These are phyloP conservation scores for Eidolon helvum DNA, from an alignment of 2,113 vertebrate species.

Conservation along the genomic window DNA sequence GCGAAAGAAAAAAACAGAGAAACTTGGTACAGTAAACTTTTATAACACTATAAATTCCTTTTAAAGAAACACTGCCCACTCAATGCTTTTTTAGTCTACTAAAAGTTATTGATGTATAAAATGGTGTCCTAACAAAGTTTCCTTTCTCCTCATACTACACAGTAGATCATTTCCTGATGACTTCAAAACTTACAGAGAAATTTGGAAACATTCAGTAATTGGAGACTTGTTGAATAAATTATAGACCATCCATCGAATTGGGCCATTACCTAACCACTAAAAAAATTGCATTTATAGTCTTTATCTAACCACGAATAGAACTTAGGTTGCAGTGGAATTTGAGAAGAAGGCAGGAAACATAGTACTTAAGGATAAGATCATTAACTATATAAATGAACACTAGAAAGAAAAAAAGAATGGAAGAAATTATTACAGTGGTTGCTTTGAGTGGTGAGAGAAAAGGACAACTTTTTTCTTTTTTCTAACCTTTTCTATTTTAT, in stretches of 20 bases:
- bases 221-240: neutral
- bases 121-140: neutral
- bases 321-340: neutral
- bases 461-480: neutral
- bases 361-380: neutral
- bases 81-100: slow-evolving; percentile 1
- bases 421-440: neutral
- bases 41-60: neutral
- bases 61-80: neutral
- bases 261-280: neutral
- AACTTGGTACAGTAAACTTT: slow-evolving; percentile 90
- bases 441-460: neutral
- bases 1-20: slow-evolving; percentile 99
- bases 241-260: neutral
- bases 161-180: neutral
- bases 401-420: neutral
- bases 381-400: neutral
- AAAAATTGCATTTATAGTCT: neutral
- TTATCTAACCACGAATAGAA: neutral
- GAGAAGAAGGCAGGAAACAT: neutral
- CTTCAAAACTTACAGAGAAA: neutral
- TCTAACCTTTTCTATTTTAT: neutral
- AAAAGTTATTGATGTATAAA: neutral
- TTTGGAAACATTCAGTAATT: neutral
- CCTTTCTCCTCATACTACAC: neutral